Conservation (phyloP, 2,797 vertebrate species). For the Poecilia wingei region DNA sequence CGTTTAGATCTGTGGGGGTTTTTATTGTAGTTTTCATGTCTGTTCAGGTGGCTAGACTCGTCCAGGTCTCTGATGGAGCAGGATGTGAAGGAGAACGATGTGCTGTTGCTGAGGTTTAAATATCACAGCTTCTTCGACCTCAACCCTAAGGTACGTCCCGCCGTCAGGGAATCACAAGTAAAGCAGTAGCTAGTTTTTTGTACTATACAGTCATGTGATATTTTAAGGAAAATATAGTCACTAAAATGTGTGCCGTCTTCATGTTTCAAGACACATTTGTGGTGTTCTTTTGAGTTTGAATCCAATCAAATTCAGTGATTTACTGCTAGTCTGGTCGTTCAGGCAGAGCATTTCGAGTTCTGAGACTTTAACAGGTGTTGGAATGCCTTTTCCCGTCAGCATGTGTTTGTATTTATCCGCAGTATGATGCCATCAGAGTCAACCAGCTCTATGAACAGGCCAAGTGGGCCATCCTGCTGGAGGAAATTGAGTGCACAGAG, state of each 20-base stretch:
- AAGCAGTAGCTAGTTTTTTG: background rate
- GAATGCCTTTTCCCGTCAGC: conserved; percentile 11
- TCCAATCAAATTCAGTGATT: background rate
- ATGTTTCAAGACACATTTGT: background rate
- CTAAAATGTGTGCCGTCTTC: background rate
- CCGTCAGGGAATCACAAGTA: background rate
- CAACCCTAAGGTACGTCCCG: conserved; percentile 92
- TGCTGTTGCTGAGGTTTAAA: conserved; percentile 96
- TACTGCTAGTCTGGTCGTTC: background rate
- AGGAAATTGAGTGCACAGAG: conserved; percentile 99
- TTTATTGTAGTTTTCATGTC: conserved; percentile 12
- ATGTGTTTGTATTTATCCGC: conserved; percentile 35
- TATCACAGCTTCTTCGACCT: conserved; percentile 99
- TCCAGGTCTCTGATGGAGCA: conserved; percentile 99
- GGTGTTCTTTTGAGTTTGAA: background rate
- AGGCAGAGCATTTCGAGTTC: background rate
- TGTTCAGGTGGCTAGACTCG: conserved; percentile 93
- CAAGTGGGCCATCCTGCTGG: conserved; percentile 97
- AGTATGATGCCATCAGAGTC: conserved; percentile 99
- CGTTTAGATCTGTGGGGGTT: background rate
- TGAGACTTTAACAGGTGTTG: background rate
- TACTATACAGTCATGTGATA: background rate
- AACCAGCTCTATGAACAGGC: conserved; percentile 98
- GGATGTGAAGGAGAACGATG: conserved; percentile 97
- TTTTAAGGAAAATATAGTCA: background rate